Conservation (phyloP, 30 jellyfish, hydroid and myxozoan genomes). For the Clytia hemisphaerica region DNA sequence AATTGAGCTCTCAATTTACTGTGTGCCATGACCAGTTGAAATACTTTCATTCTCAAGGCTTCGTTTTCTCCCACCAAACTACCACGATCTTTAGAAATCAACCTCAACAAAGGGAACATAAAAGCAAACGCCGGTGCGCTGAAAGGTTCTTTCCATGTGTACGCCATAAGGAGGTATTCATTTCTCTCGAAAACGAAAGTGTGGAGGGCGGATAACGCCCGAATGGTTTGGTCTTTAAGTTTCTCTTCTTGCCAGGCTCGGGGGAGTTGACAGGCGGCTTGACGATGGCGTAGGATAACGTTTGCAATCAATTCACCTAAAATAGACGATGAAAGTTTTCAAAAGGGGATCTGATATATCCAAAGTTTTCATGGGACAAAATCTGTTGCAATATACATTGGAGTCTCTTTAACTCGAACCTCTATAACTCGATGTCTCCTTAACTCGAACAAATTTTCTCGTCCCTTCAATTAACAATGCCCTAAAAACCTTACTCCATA, state of each 20-base stretch:
- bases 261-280: constrained; percentile 54
- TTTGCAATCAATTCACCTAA: constrained; percentile 71
- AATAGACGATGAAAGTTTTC: too few species aligned
- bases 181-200: constrained; percentile 61
- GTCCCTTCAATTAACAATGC: too few species aligned
- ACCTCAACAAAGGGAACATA: constrained; percentile 61
- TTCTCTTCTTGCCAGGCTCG: constrained; percentile 69
- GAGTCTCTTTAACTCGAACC: too few species aligned
- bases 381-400: neutral
- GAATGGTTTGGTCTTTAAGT: constrained; percentile 26
- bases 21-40: constrained; percentile 59
- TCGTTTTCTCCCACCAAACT: constrained; percentile 43
- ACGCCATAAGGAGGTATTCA: constrained; percentile 56
- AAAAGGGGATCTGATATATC: too few species aligned
- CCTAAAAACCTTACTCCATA: too few species aligned
- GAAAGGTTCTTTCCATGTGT: constrained; percentile 54
- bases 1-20: constrained; percentile 25
- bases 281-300: constrained; percentile 45
- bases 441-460: too few species aligned
- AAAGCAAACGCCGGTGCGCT: constrained; percentile 56
- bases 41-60: constrained; percentile 40
- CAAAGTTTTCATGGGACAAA: neutral
- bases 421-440: too few species aligned
- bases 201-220: constrained; percentile 46
- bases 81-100: constrained; percentile 57